Conservation (phyloP, 2,113 vertebrate genomes). For the Sminthopsis crassicaudata region DNA sequence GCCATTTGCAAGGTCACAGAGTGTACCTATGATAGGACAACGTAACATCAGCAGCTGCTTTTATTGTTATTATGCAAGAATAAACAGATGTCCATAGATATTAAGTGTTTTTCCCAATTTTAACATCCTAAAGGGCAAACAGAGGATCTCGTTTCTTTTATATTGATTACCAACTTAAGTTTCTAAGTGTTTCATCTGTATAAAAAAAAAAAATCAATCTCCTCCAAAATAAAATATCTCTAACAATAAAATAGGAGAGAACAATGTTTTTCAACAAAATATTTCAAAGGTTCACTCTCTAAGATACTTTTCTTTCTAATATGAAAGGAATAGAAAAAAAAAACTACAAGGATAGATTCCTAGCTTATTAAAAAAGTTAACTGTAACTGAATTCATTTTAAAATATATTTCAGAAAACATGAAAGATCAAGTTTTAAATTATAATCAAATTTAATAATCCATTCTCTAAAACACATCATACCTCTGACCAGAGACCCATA, state of each 20-base stretch:
- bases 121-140: neutral
- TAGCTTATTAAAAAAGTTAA: neutral
- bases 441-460: neutral
- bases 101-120: neutral
- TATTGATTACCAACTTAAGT: neutral
- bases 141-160: neutral
- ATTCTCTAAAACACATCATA: constrained; percentile 73
- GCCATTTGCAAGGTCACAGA: neutral
- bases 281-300: constrained; percentile 29
- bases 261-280: constrained; percentile 40
- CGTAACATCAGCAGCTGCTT: neutral
- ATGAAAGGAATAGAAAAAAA: constrained; percentile 20
- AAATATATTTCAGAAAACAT: constrained; percentile 15
- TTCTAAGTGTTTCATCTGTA: neutral
- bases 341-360: neutral
- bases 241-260: neutral
- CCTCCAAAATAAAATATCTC: neutral
- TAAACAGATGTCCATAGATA: neutral
- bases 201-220: neutral
- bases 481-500: constrained; percentile 97
- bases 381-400: constrained; percentile 1
- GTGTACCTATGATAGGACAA: neutral
- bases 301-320: neutral
- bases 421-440: constrained; percentile 11
- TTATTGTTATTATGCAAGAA: neutral